Evolutionary conservation across 2,113 vertebrate species (phyloP), one percentile per base, ranked within the genome.

Genomic region (Phylloscopus whistleri): DNA sequence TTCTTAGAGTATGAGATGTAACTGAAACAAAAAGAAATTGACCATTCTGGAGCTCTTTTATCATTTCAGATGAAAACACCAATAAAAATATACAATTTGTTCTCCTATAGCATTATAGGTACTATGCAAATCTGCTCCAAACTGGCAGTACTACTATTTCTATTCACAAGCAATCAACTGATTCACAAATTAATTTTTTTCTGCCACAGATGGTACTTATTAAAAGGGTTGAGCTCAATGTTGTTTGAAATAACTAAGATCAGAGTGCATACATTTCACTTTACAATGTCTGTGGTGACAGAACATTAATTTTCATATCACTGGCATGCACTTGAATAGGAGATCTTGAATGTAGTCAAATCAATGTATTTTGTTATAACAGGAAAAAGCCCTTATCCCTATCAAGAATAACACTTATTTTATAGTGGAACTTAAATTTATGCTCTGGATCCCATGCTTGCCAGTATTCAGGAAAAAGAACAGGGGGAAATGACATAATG

Each of bases 291-390:
- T 46, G 21, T 39, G 53, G 80, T 62, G 66, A 87, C 66, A 90
- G 53, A 89, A 75, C 21, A 79, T 91, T 87, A 72, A 86, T 89
- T 95, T 95, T 93, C 73, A 10, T 62, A 91, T 63, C 70, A 80
- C 76, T 89, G 73, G 51, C 35, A 84, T 81, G 48, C 22, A 79
- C 31, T n/a, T 84, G 51, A 90, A 62, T 39, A 68, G 23, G 41
- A 92, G 31, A 77, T 63, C 69, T 78, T 64, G 16, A 92, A 88
- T 68, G 31, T 21, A 68, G 89, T 60, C 31, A n/a, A 94, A 92
- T 51, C 2, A 1, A 53, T 0, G 1, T 16, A 56, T 70, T 76
- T 67, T 84, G 16, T 73, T 43, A 4, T 18, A 89, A 79, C 6
- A 90, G 24, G 3, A 76, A 84, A 78, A 67, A 43, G 14, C 2